A percentile compares a stretch with the other conserved stretches of the same genome.
These are phyloP conservation scores for Campoplex nolae DNA, from an alignment of 2,888 invertebrate genomes.

Conservation along the genomic window DNA sequence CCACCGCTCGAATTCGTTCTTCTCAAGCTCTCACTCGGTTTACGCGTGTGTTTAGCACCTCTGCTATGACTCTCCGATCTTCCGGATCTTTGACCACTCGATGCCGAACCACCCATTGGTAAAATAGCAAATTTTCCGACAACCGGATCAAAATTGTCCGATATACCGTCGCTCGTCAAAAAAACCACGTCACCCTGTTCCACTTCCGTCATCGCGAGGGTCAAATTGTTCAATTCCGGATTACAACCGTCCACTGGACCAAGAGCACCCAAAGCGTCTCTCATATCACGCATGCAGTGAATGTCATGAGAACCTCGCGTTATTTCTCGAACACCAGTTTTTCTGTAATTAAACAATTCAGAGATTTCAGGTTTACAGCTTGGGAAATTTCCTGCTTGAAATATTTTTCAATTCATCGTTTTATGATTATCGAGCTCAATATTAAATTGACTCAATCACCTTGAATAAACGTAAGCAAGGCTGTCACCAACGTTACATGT, in stretches of 20 bases:
- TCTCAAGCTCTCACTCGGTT: slow-evolving; percentile 76
- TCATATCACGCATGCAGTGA: slow-evolving; percentile 92
- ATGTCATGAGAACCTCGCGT: slow-evolving; percentile 94
- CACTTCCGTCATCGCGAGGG: slow-evolving; percentile 92
- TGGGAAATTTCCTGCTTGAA: background rate
- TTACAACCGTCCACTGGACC: slow-evolving; percentile 94
- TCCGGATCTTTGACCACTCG: slow-evolving; percentile 67
- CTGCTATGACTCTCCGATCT: slow-evolving; percentile 71
- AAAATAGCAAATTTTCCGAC: slow-evolving; percentile 93
- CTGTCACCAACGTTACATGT: slow-evolving; percentile 96
- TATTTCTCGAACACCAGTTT: slow-evolving; percentile 92
- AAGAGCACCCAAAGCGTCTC: slow-evolving; percentile 94
- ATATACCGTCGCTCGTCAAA: slow-evolving; percentile 95
- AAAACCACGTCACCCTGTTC: slow-evolving; percentile 94
- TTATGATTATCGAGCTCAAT: no score
- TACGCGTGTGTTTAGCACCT: slow-evolving; percentile 75
- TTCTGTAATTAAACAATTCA: slow-evolving; percentile 75
- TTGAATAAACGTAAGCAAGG: slow-evolving; percentile 93
- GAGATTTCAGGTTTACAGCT: background rate
- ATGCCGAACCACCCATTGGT: slow-evolving; percentile 74
- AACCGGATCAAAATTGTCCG: slow-evolving; percentile 96
- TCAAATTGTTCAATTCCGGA: slow-evolving; percentile 94
- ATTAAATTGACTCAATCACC: slow-evolving; percentile 80
- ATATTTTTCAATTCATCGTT: no score
- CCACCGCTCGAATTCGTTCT: slow-evolving; percentile 74